phyloP scores from a whole-genome alignment of 2,797 vertebrate genomes.

The Gorsachius magnificus region DNA sequence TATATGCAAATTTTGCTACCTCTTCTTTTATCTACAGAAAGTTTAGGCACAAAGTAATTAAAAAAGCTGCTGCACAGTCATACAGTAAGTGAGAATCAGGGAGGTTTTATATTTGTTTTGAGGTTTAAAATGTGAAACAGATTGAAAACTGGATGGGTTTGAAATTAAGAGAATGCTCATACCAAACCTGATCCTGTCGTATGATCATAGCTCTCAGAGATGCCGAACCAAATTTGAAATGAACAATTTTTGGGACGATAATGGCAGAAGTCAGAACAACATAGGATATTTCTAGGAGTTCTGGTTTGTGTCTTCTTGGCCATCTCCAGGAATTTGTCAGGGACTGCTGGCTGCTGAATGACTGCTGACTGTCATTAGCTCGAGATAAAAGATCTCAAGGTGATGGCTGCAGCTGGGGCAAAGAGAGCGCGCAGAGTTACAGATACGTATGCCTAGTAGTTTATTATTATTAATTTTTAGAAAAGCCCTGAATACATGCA shows the following conservation, averaged over 20 bases:
- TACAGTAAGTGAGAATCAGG: neutral
- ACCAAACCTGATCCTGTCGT: neutral
- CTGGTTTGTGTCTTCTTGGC: neutral
- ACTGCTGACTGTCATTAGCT: neutral
- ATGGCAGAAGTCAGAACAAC: neutral
- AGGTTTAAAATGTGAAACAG: neutral
- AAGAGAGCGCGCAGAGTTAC: neutral
- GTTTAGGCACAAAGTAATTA: neutral
- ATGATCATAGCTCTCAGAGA: neutral
- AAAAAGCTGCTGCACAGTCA: neutral
- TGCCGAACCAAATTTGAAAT: neutral
- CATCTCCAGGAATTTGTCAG: neutral
- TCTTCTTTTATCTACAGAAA: neutral
- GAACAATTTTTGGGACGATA: neutral
- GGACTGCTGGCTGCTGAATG: neutral
- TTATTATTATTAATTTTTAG: constrained; percentile 14
- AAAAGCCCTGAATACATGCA: neutral
- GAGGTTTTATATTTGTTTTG: neutral
- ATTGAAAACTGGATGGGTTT: neutral
- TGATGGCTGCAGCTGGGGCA: neutral
- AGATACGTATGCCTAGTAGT: neutral
- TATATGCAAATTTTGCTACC: neutral
- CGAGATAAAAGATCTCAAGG: neutral
- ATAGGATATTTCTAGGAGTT: neutral
- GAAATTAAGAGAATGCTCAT: neutral